A percentile compares a stretch with the other conserved stretches of the same genome.
phyloP scores from a whole-genome alignment of 2,888 invertebrate species.

The Oegoconia quadripuncta region DNA sequence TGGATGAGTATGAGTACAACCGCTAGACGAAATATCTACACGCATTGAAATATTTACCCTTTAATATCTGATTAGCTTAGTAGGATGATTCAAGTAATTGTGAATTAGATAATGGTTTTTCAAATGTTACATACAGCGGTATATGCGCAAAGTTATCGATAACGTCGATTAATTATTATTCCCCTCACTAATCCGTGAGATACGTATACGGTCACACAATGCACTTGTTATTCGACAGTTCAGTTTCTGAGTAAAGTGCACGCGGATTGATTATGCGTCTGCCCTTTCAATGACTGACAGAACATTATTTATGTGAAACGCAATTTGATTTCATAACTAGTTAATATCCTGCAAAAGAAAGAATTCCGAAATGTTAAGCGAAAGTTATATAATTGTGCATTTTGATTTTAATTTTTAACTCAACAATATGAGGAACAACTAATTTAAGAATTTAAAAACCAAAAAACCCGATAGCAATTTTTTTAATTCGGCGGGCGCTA shows the following conservation, averaged over 20 bases:
- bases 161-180: conserved; percentile 47
- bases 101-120: neutral
- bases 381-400: too few species aligned
- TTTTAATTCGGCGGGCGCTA: too few species aligned
- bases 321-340: conserved; percentile 24
- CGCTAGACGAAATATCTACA: too few species aligned
- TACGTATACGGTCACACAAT: conserved; percentile 75
- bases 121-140: neutral
- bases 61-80: too few species aligned
- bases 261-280: conserved; percentile 64
- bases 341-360: too few species aligned
- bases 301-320: conserved; percentile 23
- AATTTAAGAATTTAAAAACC: too few species aligned
- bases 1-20: neutral
- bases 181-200: conserved; percentile 70
- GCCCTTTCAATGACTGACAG: conserved; percentile 63
- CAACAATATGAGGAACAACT: too few species aligned
- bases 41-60: too few species aligned
- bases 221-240: conserved; percentile 77
- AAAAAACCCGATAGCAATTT: too few species aligned
- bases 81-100: too few species aligned
- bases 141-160: neutral
- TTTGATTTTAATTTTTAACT: too few species aligned
- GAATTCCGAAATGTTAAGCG: too few species aligned
- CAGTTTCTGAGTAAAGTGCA: conserved; percentile 76